Evolutionary conservation across 2,797 vertebrate species (phyloP).

Genomic region (Clangula hyemalis): DNA sequence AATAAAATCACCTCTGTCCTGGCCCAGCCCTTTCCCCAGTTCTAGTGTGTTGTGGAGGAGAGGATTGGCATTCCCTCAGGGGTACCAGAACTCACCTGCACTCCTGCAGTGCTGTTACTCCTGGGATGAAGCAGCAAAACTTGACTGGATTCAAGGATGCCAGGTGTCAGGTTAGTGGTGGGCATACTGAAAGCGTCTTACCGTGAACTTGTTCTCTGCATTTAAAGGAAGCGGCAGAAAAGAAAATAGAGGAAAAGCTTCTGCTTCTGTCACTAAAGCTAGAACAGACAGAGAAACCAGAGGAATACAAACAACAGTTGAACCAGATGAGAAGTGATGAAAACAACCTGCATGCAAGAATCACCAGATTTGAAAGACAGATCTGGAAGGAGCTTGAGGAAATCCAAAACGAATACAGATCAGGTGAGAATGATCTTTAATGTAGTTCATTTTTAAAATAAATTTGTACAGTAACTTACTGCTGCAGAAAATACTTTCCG

Average conservation of each 20-base stretch:
- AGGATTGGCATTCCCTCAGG: rapidly evolving
- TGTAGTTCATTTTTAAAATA: background rate
- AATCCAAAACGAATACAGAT: slow-evolving; percentile 84
- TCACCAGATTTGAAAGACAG: slow-evolving; percentile 78
- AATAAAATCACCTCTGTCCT: background rate
- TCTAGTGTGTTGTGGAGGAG: background rate
- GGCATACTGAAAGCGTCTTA: background rate
- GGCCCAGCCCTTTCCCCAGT: background rate
- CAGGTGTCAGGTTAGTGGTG: background rate
- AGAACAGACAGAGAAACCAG: slow-evolving; percentile 69
- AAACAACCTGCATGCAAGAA: slow-evolving; percentile 75
- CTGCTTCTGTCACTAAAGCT: slow-evolving; percentile 71
- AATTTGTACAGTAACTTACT: background rate
- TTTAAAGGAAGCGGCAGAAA: slow-evolving; percentile 78
- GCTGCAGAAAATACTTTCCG: background rate
- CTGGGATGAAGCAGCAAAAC: background rate
- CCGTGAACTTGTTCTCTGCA: background rate
- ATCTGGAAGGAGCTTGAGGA: slow-evolving; percentile 83
- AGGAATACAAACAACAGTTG: slow-evolving; percentile 53
- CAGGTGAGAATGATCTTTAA: slow-evolving; percentile 74
- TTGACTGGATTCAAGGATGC: rapidly evolving
- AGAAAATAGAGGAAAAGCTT: slow-evolving; percentile 72
- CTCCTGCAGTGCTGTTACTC: background rate
- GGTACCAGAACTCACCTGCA: background rate
- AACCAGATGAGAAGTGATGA: slow-evolving; percentile 74